These are phyloP conservation scores for Cryptophagus acutangulus DNA, from an alignment of 2,888 invertebrate species.

Conservation along the genomic window DNA sequence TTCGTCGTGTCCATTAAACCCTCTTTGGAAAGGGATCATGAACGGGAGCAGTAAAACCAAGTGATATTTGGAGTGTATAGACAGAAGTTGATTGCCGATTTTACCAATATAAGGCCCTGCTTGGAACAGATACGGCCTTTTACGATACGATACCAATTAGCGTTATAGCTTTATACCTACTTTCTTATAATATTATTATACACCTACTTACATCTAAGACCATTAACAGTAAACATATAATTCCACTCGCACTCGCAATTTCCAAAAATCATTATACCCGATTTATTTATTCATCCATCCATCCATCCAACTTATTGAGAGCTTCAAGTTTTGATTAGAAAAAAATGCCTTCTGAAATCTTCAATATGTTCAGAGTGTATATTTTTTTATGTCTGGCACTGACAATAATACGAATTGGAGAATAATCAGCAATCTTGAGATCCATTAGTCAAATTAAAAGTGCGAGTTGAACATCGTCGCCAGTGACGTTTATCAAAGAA, in stretches of 20 bases:
- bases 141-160: conserved; percentile 42
- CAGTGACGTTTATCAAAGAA: conserved; percentile 22
- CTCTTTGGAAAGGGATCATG: conserved; percentile 8
- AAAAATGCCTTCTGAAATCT: too few relatives aligned
- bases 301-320: too few relatives aligned
- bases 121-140: conserved; percentile 39
- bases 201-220: too few relatives aligned
- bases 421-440: conserved; percentile 25
- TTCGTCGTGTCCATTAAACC: conserved; percentile 4
- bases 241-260: too few relatives aligned
- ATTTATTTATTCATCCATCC: too few relatives aligned
- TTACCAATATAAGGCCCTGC: conserved; percentile 36
- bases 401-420: conserved; percentile 24
- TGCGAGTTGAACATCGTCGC: conserved; percentile 23
- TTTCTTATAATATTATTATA: too few relatives aligned
- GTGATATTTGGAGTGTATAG: conserved; percentile 22
- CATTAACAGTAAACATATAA: too few relatives aligned
- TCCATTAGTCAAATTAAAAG: conserved; percentile 28
- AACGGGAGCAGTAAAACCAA: conserved; percentile 3
- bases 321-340: too few relatives aligned
- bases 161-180: conserved; percentile 33
- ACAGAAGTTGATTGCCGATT: conserved; percentile 40
- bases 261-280: too few relatives aligned
- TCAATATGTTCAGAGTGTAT: too few relatives aligned
- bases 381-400: conserved; percentile 1